Base-by-base conservation (phyloP, 92 coral and sea anemone genomes). In the Pocillopora meandrina region DNA sequence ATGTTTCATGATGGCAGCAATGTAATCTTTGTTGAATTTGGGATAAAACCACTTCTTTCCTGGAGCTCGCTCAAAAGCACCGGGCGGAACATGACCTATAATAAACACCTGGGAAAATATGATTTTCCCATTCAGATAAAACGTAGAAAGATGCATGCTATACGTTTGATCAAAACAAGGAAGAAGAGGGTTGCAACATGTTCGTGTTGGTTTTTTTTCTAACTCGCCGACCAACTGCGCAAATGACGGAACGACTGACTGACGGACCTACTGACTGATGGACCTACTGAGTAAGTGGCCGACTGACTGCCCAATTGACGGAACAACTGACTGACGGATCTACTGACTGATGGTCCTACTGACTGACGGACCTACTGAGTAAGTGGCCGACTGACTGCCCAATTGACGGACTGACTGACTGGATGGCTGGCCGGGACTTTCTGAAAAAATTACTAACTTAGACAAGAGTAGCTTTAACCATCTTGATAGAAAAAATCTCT, bases 61-160 rank as follows among this genome's bases (percentile, higher is more conserved):
- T 0, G 91, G 92, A 17, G 84, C 61, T 34, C 92, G 79, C 67
- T 90, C 92, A 77, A 90, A 90, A 68, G 87, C 87, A 15, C 92
- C 92, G 2, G 92, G 92, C 1, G 92, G 92, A 65, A 90, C 92
- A 16, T 90, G 92, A 21, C 90, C 92, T 12, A 90, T 90, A 55
- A 90, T 76, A 34, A 75, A 90, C 13, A 90, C 92, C 92, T 90
- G 42, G 10, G 35, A 83, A 74, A 20, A 1, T 20, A 62, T 19
- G 20, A 58, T 16, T 17, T 66, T 7, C 34, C 12, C 4, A 34
- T 18, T 10, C 11, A 26, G 1, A 33, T 19, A 71, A 23, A 71
- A 34, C 26, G 26, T 26, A 71, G 5, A 52, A 13, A 14, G 77
- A 49, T 42, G 26, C 1, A 49, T 42, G 14, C 0, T 33, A 79